Percentiles rank a stretch among this genome's conserved stretches.
Conservation (phyloP, 2,888 invertebrate genomes). For the Parnassius smintheus region DNA sequence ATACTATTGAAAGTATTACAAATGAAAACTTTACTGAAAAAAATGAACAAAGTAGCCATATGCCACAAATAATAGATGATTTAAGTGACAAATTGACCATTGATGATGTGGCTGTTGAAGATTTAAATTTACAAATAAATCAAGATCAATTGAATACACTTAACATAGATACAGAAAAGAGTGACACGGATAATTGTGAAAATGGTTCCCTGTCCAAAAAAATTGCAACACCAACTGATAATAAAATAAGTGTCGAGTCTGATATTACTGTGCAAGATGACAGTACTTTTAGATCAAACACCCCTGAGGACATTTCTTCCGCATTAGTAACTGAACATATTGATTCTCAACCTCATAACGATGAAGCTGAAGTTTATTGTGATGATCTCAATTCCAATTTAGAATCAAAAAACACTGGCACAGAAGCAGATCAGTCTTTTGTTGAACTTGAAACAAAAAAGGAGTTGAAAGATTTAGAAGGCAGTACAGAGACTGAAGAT, state of each 20-base stretch:
- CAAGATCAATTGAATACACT: conserved; percentile 20
- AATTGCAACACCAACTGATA: conserved; percentile 15
- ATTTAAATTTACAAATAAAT: conserved; percentile 26
- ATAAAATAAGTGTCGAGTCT: conserved; percentile 18
- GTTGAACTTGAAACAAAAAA: conserved; percentile 4
- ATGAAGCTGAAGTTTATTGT: conserved; percentile 44
- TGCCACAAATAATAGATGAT: conserved; percentile 19
- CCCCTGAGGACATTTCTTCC: background rate
- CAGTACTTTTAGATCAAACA: conserved; percentile 5
- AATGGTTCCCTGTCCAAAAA: conserved; percentile 9
- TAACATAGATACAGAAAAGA: conserved; percentile 11
- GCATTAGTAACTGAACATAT: conserved; percentile 57
- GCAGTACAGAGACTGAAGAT: conserved; percentile 44
- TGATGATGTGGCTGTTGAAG: conserved; percentile 26
- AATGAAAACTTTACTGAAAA: conserved; percentile 22
- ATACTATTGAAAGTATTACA: conserved; percentile 10
- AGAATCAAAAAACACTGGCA: conserved; percentile 7
- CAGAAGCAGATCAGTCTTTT: conserved; percentile 1
- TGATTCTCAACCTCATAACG: conserved; percentile 8
- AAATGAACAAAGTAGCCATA: conserved; percentile 21
- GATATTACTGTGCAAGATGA: conserved; percentile 22
- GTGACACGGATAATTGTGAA: conserved; percentile 5
- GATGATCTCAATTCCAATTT: conserved; percentile 63
- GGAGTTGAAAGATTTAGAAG: conserved; percentile 11
- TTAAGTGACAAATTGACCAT: conserved; percentile 22